A percentile compares a stretch with the other conserved stretches of the same genome.
These are phyloP conservation scores for Gobionotothen gibberifrons DNA, from an alignment of 2,797 vertebrate genomes.

Conservation along the genomic window DNA sequence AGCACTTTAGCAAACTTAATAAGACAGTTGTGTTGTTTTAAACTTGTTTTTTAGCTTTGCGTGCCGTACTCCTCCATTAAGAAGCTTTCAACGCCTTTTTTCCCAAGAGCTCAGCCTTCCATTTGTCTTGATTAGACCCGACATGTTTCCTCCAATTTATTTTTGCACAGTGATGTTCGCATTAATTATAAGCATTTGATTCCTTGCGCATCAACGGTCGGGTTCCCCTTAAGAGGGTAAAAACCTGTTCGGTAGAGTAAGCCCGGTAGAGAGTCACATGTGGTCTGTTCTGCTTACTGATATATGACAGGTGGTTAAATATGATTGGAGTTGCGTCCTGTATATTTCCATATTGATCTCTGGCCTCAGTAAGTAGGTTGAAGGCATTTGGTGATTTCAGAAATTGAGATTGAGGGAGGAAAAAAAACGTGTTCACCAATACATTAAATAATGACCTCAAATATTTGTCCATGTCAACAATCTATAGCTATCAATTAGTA, in stretches of 20 bases:
- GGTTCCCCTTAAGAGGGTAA: slow-evolving; percentile 26
- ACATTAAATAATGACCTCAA: slow-evolving; percentile 23
- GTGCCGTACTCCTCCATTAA: slow-evolving; percentile 5
- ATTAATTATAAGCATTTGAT: slow-evolving; percentile 50
- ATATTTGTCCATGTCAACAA: neutral
- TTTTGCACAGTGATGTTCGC: slow-evolving; percentile 35
- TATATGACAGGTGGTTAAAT: slow-evolving; percentile 29
- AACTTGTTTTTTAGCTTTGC: neutral
- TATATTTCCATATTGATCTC: slow-evolving; percentile 54
- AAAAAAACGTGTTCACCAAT: slow-evolving; percentile 12
- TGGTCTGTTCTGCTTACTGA: slow-evolving; percentile 23
- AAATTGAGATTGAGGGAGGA: slow-evolving; percentile 49
- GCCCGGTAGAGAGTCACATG: slow-evolving; percentile 28
- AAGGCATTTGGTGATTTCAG: slow-evolving; percentile 51
- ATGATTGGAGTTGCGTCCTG: neutral
- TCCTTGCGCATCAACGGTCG: slow-evolving; percentile 33
- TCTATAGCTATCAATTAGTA: neutral
- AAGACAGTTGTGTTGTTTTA: slow-evolving; percentile 28
- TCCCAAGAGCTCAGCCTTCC: slow-evolving; percentile 26
- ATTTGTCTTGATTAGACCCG: slow-evolving; percentile 43
- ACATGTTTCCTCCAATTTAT: slow-evolving; percentile 38
- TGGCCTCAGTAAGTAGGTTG: slow-evolving; percentile 44
- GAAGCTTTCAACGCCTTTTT: slow-evolving; percentile 24
- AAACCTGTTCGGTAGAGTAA: slow-evolving; percentile 33
- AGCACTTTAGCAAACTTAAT: slow-evolving; percentile 36